phyloP scores from a whole-genome alignment of 2,113 vertebrate genomes.

The Cyanoderma ruficeps region DNA sequence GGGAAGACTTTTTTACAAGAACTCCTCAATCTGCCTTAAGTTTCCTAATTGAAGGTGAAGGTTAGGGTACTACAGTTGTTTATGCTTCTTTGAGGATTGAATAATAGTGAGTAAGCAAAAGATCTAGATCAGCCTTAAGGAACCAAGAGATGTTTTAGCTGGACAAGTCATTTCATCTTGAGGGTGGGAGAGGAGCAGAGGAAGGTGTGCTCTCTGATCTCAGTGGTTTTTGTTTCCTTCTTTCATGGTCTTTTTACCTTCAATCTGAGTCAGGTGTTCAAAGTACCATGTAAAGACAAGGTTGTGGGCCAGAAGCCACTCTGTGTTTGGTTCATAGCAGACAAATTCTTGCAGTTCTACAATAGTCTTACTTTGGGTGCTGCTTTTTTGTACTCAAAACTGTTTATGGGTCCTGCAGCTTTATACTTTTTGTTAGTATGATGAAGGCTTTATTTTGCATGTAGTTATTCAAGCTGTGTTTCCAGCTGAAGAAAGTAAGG shows the following conservation, averaged over 20 bases:
- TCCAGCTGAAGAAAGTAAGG: background rate
- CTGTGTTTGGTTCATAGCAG: background rate
- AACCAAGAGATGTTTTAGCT: background rate
- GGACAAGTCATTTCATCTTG: background rate
- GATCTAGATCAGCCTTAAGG: background rate
- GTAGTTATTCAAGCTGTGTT: background rate
- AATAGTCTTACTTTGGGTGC: background rate
- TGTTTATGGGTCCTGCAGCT: background rate
- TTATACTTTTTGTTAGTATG: background rate
- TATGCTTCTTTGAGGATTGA: background rate
- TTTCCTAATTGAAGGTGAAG: background rate
- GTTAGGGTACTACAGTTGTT: background rate
- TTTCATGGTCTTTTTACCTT: background rate
- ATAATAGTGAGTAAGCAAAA: background rate
- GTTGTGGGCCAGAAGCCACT: background rate
- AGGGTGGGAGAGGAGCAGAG: background rate
- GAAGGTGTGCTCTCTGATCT: background rate
- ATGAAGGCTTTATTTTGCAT: background rate
- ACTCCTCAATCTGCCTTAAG: background rate
- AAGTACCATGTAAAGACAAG: background rate
- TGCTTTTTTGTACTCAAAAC: background rate
- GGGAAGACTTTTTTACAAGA: background rate
- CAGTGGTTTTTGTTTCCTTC: rapidly evolving
- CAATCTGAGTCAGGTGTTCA: background rate
- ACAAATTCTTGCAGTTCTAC: background rate